phyloP scores from a whole-genome alignment of 1,140 invertebrate genomes.

The Ctenoplectra terminalis region DNA sequence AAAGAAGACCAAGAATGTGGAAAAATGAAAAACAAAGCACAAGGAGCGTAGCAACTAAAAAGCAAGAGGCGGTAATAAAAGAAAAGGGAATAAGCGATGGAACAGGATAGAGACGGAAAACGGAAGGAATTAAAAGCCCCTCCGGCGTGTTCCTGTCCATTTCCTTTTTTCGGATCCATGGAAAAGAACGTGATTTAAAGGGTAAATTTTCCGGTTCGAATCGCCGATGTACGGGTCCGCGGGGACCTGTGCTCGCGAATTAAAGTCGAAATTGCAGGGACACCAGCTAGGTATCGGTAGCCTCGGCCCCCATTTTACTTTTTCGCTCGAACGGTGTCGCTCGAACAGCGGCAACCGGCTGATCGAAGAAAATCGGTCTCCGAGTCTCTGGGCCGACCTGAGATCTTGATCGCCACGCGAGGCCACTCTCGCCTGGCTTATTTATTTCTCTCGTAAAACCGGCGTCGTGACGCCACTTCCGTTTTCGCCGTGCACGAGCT shows the following conservation, averaged over 20 bases:
- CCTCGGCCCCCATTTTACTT: constrained; percentile 21
- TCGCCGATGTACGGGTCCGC: constrained; percentile 1
- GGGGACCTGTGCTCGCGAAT: constrained; percentile 38
- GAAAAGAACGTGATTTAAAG: constrained; percentile 57
- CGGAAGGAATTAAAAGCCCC: constrained; percentile 58
- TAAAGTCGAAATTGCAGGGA: constrained; percentile 44
- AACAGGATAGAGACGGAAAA: neutral
- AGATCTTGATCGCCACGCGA: constrained; percentile 60
- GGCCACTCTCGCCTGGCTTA: constrained; percentile 33
- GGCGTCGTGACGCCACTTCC: constrained; percentile 43
- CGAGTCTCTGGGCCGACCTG: constrained; percentile 19
- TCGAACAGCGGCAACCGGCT: neutral
- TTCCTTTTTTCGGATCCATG: constrained; percentile 42
- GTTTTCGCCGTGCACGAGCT: constrained; percentile 1
- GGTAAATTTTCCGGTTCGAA: constrained; percentile 51
- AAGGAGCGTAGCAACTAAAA: neutral
- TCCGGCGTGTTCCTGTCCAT: constrained; percentile 36
- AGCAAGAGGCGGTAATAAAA: neutral
- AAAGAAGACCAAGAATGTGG: neutral
- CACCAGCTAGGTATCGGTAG: neutral
- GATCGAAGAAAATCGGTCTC: constrained; percentile 57
- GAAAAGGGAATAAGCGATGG: neutral
- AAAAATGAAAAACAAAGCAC: neutral
- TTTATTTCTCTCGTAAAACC: constrained; percentile 53
- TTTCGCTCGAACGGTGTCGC: constrained; percentile 5